Evolutionary conservation across 2,888 invertebrate genomes (phyloP), one percentile per base, ranked within the genome.

Genomic region (Lithodes maja): DNA sequence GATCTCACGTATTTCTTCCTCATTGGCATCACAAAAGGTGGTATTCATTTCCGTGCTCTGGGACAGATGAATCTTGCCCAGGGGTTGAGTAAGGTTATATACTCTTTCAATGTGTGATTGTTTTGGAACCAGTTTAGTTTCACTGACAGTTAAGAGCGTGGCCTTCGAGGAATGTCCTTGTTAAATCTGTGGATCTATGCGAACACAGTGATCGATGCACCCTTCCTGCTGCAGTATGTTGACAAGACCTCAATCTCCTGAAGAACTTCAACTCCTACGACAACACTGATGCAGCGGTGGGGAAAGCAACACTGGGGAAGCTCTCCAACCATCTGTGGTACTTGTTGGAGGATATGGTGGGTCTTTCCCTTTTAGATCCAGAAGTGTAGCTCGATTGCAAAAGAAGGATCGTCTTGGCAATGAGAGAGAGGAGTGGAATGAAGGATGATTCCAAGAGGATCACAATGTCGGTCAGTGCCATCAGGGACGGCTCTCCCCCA

Each of bases 401-500:
- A 12, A 61, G 61, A 12, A 61, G 61, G 12, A 61, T 61, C 12
- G 61, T 61, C 12, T 61, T 61, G 61, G 61, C 61, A 61, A 61
- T 61, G 7, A 61, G 61, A 61, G 61, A 61, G 61, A 5, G 12
- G 61, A 61, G 61, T 12, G 61, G 61, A 61, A 61, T 12, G 12
- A 12, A 61, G 61, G 12, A 61, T 61, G 7, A 12, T 12, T 61
- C 12, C 61, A 61, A 61, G 61, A 61, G 61, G 61, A 12, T 61
- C 5, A 61, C 61, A 61, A 12, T 61, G 61, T 12, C 61, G 0
- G 12, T 12, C 61, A 61, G 61, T 61, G 5, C 61, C n/a, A 74
- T 74, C 74, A 74, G n/a, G n/a, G 33, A 74, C 74, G 5, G 74
- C n/a, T 74, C 15, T 74, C n/a, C n/a, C 74, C 74, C 74, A n/a